Evolutionary conservation across 2,113 vertebrate genomes (phyloP).

Genomic region (Antigone vipio): DNA sequence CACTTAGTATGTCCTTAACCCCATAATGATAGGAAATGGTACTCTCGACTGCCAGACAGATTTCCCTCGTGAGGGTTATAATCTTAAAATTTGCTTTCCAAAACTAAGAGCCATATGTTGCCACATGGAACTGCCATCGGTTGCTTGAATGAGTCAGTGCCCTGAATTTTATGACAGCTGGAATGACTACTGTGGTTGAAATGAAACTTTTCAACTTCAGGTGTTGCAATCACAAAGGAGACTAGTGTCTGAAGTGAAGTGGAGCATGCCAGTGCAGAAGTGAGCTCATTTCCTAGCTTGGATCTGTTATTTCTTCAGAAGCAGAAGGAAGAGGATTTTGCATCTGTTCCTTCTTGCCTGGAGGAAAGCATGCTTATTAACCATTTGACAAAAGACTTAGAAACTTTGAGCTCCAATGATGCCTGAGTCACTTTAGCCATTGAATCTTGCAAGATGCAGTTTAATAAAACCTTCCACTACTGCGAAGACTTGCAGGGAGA

Average conservation of each 20-base stretch:
- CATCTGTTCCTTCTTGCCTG: background rate
- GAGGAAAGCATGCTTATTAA: background rate
- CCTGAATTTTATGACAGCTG: background rate
- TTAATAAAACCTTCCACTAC: background rate
- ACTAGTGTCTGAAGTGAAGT: background rate
- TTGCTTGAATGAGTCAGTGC: background rate
- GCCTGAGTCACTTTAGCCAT: background rate
- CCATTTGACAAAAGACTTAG: background rate
- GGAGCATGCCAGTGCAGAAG: background rate
- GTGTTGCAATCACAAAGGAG: background rate
- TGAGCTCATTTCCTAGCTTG: constrained; percentile 9
- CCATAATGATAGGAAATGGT: constrained; percentile 48
- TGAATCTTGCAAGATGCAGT: background rate
- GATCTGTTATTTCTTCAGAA: constrained; percentile 19
- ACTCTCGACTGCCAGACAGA: background rate
- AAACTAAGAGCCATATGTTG: constrained; percentile 22
- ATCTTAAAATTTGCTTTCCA: background rate
- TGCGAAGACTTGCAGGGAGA: background rate
- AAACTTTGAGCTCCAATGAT: background rate
- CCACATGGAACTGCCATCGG: background rate
- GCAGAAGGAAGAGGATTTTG: background rate
- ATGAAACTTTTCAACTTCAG: background rate
- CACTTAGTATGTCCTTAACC: constrained; percentile 40
- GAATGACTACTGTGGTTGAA: background rate
- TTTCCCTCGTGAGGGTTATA: constrained; percentile 8